Evolutionary conservation across 2,888 invertebrate species (phyloP).

Genomic region (Antheraea yamamai): DNA sequence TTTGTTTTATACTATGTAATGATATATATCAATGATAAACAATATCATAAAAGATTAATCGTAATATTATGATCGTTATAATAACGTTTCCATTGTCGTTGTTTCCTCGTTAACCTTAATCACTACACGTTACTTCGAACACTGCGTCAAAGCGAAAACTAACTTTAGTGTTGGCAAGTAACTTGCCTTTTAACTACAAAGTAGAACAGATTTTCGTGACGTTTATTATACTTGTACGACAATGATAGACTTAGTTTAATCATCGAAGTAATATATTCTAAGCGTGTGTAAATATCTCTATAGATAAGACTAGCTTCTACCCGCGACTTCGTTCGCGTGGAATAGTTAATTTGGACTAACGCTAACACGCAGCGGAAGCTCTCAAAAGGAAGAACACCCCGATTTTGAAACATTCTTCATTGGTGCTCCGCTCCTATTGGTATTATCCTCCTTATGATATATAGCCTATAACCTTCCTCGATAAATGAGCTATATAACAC

Average conservation of each 20-base stretch:
- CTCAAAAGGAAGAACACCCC: too few species aligned
- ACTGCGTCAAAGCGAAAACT: slow-evolving; percentile 9
- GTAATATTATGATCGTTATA: neutral
- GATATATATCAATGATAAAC: neutral
- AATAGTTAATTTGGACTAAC: too few species aligned
- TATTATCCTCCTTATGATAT: too few species aligned
- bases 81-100: slow-evolving; percentile 1
- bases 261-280: neutral
- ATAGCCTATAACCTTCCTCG: too few species aligned
- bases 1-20: too few species aligned
- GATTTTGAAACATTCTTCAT: too few species aligned
- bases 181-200: neutral
- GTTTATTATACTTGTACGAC: slow-evolving; percentile 7
- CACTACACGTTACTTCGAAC: neutral
- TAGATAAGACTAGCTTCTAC: too few species aligned
- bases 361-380: too few species aligned
- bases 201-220: slow-evolving; percentile 3
- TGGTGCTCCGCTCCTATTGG: too few species aligned
- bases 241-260: neutral
- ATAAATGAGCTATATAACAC: too few species aligned
- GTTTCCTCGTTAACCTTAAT: neutral
- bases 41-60: neutral
- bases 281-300: neutral
- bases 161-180: slow-evolving; percentile 11
- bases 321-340: too few species aligned